phyloP scores from a whole-genome alignment of 1,140 invertebrate genomes.

The Cheumatopsyche charites region DNA sequence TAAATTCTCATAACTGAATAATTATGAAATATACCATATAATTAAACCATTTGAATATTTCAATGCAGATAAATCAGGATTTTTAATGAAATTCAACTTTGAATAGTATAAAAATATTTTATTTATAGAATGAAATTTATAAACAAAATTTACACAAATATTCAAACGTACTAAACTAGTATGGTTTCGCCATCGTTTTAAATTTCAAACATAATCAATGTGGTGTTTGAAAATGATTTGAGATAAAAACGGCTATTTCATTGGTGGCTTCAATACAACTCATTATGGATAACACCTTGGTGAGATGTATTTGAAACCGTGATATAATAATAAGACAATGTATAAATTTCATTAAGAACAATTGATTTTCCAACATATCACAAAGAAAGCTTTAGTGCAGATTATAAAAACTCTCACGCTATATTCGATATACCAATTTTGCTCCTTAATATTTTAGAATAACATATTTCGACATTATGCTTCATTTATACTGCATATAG shows the following conservation, averaged over 20 bases:
- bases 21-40: too few species aligned
- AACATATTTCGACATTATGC: too few species aligned
- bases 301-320: not conserved
- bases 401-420: slow-evolving; percentile 8
- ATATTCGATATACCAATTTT: too few species aligned
- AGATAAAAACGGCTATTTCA: too few species aligned
- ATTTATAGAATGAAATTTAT: slow-evolving; percentile 38
- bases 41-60: too few species aligned
- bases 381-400: slow-evolving; percentile 18
- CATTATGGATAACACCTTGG: not conserved
- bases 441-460: too few species aligned
- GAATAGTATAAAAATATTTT: slow-evolving; percentile 41
- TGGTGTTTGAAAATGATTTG: not conserved
- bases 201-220: not conserved
- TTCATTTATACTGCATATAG: too few species aligned
- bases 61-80: too few species aligned
- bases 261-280: not conserved
- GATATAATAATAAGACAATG: slow-evolving; percentile 16
- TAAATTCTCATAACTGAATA: too few species aligned
- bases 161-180: not conserved
- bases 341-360: slow-evolving; percentile 19
- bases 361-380: not conserved
- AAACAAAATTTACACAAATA: slow-evolving; percentile 35
- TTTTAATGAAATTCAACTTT: not conserved
- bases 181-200: not conserved